These are phyloP conservation scores for Rhynchonycteris naso DNA, from an alignment of 2,797 vertebrate genomes.

Conservation along the genomic window DNA sequence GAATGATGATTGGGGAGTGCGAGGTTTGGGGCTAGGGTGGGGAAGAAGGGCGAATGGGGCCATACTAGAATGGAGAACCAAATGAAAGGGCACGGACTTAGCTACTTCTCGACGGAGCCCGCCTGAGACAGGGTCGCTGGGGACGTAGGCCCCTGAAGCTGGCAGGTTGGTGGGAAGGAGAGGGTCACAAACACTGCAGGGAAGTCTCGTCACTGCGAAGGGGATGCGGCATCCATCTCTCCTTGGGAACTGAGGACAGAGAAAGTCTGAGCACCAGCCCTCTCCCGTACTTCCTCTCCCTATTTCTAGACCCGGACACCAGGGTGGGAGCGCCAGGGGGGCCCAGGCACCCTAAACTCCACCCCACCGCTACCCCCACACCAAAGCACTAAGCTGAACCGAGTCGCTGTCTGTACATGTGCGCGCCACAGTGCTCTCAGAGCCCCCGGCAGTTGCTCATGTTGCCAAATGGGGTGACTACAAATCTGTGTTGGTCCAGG, in stretches of 20 bases:
- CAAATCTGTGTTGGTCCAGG: neutral
- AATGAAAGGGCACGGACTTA: conserved; percentile 56
- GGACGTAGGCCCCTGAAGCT: conserved; percentile 77
- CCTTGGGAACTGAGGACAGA: conserved; percentile 75
- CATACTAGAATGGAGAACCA: conserved; percentile 33
- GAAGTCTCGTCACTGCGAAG: conserved; percentile 76
- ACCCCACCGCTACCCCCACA: no score
- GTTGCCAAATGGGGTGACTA: neutral
- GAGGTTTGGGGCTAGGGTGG: neutral
- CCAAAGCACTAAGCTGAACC: neutral
- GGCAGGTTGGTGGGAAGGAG: conserved; percentile 71
- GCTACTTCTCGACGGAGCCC: conserved; percentile 63
- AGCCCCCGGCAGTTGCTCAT: neutral
- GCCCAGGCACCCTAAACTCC: neutral
- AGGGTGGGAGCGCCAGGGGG: neutral
- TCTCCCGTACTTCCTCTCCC: neutral
- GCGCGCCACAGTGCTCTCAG: neutral
- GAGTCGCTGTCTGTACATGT: neutral
- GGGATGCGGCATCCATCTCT: conserved; percentile 78
- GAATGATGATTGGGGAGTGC: neutral
- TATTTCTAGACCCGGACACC: neutral
- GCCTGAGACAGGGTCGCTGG: conserved; percentile 63
- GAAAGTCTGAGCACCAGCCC: conserved; percentile 46
- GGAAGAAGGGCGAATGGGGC: conserved; percentile 21
- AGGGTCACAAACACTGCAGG: conserved; percentile 75